Evolutionary conservation across 2,113 vertebrate genomes (phyloP).

Genomic region (Pseudorectes ferrugineus): DNA sequence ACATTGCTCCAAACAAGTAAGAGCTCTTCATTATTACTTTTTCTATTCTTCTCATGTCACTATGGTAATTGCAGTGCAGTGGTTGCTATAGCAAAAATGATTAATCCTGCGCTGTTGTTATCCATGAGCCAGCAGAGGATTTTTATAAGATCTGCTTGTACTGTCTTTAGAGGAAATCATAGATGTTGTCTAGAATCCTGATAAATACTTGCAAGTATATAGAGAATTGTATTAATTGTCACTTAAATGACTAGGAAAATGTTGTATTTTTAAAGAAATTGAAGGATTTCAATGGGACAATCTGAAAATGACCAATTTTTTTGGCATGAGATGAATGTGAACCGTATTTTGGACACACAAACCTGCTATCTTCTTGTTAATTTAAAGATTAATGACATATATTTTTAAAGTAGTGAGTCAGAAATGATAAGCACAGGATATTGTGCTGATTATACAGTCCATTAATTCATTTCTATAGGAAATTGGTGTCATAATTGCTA

Average conservation of each 20-base stretch:
- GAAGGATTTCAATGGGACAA: not conserved
- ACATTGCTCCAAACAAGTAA: slow-evolving; percentile 40
- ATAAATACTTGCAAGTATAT: slow-evolving; percentile 23
- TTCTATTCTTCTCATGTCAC: slow-evolving; percentile 28
- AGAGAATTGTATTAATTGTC: not conserved
- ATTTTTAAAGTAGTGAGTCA: not conserved
- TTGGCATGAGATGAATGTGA: not conserved
- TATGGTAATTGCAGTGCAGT: slow-evolving; percentile 44
- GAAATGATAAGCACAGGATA: not conserved
- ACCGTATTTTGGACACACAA: not conserved
- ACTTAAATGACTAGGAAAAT: not conserved
- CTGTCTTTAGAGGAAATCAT: slow-evolving; percentile 9
- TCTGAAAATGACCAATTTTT: not conserved
- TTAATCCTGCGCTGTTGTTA: slow-evolving; percentile 35
- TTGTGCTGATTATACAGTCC: not conserved
- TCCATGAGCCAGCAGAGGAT: slow-evolving; percentile 26
- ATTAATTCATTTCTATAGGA: not conserved
- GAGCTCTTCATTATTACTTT: slow-evolving; percentile 43
- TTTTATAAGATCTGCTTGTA: not conserved
- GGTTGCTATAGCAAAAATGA: slow-evolving; percentile 65
- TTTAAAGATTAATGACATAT: not conserved
- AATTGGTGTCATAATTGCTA: not conserved
- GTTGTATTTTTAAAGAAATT: not conserved
- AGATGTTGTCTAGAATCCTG: slow-evolving; percentile 32
- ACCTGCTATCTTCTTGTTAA: not conserved